Percentiles rank a stretch among this genome's conserved stretches.
These are phyloP conservation scores for Paracyprichromis sp. DNA, from an alignment of 2,113 vertebrate species.

Conservation along the genomic window DNA sequence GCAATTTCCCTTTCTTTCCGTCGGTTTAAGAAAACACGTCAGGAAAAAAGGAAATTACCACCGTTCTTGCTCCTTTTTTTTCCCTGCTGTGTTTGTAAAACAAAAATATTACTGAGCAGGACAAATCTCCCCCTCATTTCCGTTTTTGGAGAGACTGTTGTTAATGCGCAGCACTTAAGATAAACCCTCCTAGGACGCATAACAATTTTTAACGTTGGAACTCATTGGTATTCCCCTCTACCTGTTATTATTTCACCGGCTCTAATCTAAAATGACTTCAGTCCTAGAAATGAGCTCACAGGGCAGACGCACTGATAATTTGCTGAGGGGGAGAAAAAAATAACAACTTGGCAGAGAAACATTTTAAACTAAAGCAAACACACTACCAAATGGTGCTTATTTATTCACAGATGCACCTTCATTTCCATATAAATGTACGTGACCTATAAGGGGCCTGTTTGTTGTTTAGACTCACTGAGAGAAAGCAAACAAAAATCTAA, in stretches of 20 bases:
- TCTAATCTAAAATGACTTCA: slow-evolving; percentile 49
- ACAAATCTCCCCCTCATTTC: background rate
- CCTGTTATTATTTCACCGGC: slow-evolving; percentile 15
- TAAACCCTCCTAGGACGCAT: background rate
- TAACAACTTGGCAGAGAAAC: slow-evolving; percentile 5
- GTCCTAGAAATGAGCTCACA: slow-evolving; percentile 25
- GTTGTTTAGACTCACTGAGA: slow-evolving; percentile 13
- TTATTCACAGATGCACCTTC: slow-evolving; percentile 35
- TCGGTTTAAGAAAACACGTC: background rate
- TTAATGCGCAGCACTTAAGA: background rate
- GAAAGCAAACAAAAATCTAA: slow-evolving; percentile 34
- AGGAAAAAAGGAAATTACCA: background rate
- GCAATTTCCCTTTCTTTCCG: background rate
- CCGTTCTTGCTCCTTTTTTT: background rate
- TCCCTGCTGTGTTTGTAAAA: background rate
- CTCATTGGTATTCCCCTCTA: slow-evolving; percentile 29
- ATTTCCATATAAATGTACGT: slow-evolving; percentile 60
- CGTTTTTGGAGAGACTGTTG: background rate
- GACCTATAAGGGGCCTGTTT: slow-evolving; percentile 34
- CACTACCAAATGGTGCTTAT: slow-evolving; percentile 18
- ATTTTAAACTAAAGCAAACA: slow-evolving; percentile 33
- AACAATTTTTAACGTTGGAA: background rate
- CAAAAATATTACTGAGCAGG: background rate
- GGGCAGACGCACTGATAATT: slow-evolving; percentile 6
- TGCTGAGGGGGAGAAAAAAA: background rate